Percentiles rank a stretch among this genome's conserved stretches.
Evolutionary conservation across 2,113 vertebrate genomes (phyloP).

Genomic region (Eclectus roratus): DNA sequence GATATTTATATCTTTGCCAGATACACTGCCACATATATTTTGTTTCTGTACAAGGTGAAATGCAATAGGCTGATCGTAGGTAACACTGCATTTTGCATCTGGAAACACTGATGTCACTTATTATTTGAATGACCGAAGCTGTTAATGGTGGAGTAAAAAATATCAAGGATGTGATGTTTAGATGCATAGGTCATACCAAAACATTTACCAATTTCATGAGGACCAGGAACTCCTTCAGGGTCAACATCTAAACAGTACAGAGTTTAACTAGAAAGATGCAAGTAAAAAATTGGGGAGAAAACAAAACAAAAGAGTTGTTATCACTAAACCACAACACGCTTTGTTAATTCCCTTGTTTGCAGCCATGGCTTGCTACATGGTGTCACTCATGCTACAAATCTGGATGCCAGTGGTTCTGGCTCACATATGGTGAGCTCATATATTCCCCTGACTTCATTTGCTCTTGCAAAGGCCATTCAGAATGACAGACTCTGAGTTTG

Average conservation of each 20-base stretch:
- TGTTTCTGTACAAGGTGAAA: not conserved
- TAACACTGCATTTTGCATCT: not conserved
- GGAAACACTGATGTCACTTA: not conserved
- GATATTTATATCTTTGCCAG: conserved; percentile 27
- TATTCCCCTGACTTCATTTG: not conserved
- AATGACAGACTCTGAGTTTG: not conserved
- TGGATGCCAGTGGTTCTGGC: not conserved
- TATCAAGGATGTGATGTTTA: not conserved
- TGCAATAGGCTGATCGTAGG: not conserved
- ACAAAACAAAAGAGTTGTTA: not conserved
- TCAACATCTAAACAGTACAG: not conserved
- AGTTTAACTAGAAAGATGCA: not conserved
- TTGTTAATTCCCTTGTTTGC: not conserved
- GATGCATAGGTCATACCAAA: not conserved
- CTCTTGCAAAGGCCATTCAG: not conserved
- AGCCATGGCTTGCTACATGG: not conserved
- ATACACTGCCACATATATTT: not conserved
- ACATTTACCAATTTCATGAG: not conserved
- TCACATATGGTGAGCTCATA: not conserved
- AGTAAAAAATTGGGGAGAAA: not conserved
- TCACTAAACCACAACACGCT: not conserved
- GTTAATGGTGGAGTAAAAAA: not conserved
- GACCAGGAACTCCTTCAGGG: not conserved
- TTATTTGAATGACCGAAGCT: not conserved
- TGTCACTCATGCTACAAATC: accelerated